Evolutionary conservation across 1,140 invertebrate species (phyloP).

Genomic region (Bombus terrestris): DNA sequence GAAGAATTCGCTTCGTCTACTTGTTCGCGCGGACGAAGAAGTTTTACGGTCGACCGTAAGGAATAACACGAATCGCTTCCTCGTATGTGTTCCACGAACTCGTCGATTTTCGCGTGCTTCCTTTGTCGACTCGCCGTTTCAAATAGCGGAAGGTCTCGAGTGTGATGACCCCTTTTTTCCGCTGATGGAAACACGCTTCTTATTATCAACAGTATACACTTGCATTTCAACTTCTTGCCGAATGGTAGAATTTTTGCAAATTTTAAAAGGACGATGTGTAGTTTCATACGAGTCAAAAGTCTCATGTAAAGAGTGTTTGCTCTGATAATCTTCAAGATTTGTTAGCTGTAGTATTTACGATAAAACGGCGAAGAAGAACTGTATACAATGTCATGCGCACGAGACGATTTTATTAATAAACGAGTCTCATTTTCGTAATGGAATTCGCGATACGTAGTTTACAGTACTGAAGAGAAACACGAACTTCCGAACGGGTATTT

Average conservation of each 20-base stretch:
- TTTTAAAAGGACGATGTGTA: not conserved
- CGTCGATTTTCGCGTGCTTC: too few species aligned
- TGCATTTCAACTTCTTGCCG: not conserved
- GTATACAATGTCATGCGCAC: not conserved
- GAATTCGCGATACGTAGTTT: not conserved
- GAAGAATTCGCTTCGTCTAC: conserved; percentile 18
- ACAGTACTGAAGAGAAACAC: not conserved
- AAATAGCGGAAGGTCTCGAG: not conserved
- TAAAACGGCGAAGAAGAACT: too few species aligned
- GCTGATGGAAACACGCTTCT: not conserved
- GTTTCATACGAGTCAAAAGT: not conserved
- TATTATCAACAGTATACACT: not conserved
- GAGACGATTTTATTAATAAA: not conserved
- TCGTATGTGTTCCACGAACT: not conserved
- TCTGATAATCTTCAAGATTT: too few species aligned
- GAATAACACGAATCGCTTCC: not conserved
- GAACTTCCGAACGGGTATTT: conserved; percentile 40
- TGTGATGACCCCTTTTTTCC: not conserved
- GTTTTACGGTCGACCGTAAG: not conserved
- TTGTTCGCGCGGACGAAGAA: conserved; percentile 1
- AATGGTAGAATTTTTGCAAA: not conserved
- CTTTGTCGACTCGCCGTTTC: too few species aligned
- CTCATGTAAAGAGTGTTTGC: not conserved
- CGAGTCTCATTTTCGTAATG: not conserved
- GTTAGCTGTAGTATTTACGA: too few species aligned